phyloP scores from a whole-genome alignment of 2,888 invertebrate species.

The Hydrotaea cyrtoneurina region DNA sequence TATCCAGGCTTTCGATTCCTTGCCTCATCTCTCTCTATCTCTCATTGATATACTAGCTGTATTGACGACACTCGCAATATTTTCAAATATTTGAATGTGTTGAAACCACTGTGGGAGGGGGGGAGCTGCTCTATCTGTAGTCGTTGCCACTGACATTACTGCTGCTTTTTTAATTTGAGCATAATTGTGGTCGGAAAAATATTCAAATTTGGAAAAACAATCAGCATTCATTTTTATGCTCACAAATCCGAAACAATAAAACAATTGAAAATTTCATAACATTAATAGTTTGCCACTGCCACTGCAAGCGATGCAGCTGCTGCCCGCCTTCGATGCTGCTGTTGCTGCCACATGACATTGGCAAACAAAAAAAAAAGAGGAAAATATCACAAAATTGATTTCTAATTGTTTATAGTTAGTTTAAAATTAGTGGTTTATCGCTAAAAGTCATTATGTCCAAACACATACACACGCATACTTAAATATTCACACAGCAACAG shows the following conservation, averaged over 20 bases:
- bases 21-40: too few relatives aligned
- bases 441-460: constrained; percentile 51
- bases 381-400: constrained; percentile 54
- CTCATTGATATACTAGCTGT: too few relatives aligned
- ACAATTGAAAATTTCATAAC: constrained; percentile 41
- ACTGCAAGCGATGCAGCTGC: not conserved
- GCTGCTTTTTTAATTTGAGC: constrained; percentile 15
- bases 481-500: constrained; percentile 7
- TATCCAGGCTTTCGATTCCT: too few relatives aligned
- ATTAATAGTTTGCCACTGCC: constrained; percentile 24
- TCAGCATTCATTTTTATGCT: constrained; percentile 17
- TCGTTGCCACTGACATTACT: constrained; percentile 17
- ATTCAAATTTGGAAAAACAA: not conserved
- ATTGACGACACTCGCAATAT: not conserved
- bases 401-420: constrained; percentile 58
- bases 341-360: constrained; percentile 7
- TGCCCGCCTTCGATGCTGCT: not conserved
- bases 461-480: not conserved
- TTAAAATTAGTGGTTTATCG: constrained; percentile 57
- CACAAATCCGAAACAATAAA: constrained; percentile 33
- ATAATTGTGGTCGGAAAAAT: constrained; percentile 54
- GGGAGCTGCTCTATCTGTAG: not conserved
- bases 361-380: not conserved
- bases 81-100: not conserved
- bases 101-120: not conserved